phyloP scores from a whole-genome alignment of 2,797 vertebrate species.

The Pantherophis vulpinus region DNA sequence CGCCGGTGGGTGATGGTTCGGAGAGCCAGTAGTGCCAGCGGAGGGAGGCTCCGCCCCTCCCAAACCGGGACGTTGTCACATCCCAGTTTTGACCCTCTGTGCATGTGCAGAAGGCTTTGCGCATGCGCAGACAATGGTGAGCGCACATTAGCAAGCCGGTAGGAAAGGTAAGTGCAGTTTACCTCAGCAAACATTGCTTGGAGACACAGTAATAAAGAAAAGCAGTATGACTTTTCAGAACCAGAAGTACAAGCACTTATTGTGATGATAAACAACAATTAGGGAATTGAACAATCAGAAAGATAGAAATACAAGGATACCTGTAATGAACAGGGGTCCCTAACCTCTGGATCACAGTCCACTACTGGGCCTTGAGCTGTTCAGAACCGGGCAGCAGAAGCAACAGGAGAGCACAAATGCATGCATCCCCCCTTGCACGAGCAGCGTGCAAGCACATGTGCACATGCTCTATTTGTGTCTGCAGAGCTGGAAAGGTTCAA shows the following conservation, averaged over 20 bases:
- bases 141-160: no score
- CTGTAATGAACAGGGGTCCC: not conserved
- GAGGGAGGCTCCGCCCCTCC: no score
- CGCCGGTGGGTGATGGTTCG: no score
- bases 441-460: not conserved
- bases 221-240: not conserved
- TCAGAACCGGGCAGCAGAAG: not conserved
- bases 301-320: not conserved
- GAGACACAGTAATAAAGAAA: not conserved
- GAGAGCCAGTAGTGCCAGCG: no score
- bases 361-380: not conserved
- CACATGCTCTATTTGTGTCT: not conserved
- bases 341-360: not conserved
- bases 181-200: not conserved
- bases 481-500: not conserved
- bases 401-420: not conserved
- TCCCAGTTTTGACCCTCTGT: no score
- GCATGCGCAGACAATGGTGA: no score
- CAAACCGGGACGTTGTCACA: no score
- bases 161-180: no score
- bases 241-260: not conserved
- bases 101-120: no score
- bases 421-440: accelerated
- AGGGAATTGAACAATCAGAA: not conserved
- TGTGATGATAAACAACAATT: not conserved